Percentiles rank a stretch among this genome's conserved stretches.
These are phyloP conservation scores for Pycnonotus jocosus DNA, from an alignment of 2,113 vertebrate species.

Conservation along the genomic window DNA sequence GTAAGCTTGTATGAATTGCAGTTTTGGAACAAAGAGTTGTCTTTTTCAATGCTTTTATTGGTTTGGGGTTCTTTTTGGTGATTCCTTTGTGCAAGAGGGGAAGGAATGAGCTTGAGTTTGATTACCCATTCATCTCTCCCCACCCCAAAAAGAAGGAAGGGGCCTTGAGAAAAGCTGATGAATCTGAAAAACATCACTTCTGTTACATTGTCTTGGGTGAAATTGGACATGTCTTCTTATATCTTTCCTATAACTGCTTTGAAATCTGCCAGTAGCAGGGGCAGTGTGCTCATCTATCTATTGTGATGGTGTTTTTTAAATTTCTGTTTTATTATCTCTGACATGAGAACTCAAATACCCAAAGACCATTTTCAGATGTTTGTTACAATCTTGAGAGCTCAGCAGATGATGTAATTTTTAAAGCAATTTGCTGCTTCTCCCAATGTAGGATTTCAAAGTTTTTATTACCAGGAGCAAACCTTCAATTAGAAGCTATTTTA, in stretches of 20 bases:
- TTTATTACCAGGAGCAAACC: background rate
- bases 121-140: background rate
- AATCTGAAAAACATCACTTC: background rate
- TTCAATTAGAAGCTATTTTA: background rate
- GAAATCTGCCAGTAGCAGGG: background rate
- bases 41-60: background rate
- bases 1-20: background rate
- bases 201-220: background rate
- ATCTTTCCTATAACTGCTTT: background rate
- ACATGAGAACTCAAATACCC: background rate
- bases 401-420: background rate
- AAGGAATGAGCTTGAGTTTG: background rate
- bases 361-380: background rate
- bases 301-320: background rate
- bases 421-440: background rate
- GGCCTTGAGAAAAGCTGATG: background rate
- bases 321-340: background rate
- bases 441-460: background rate
- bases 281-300: rapidly evolving
- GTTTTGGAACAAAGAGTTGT: background rate
- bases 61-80: background rate
- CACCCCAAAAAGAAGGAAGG: background rate
- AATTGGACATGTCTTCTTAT: background rate
- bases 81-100: background rate
- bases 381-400: background rate